Evolutionary conservation across 2,888 invertebrate genomes (phyloP), one percentile per base, ranked within the genome.

Genomic region (Cataglyphis livida): DNA sequence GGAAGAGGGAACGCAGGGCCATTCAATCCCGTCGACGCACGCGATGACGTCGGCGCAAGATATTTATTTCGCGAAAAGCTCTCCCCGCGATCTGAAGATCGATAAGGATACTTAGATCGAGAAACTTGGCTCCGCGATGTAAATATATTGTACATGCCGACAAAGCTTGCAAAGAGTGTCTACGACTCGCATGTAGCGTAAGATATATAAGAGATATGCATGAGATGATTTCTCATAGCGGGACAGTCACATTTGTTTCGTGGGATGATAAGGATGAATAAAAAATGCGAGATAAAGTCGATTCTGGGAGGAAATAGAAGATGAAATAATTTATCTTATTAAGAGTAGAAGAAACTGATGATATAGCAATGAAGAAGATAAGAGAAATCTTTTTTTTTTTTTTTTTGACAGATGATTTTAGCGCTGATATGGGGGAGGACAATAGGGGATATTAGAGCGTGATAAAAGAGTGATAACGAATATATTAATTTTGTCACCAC

Each of bases 21-120:
- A 78, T 78, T 78, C 78, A 78, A 78, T 78, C 57, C 41, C 51
- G 75, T 18, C 38, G 38, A 44, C 68, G 57, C 41, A 44, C 41
- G 44, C 70, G 57, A 59, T 32, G 57, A 79, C 44, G 59, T 41
- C 57, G 32, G 41, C 44, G 44, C 71, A 35, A 79, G 70, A 79
- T 79, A 79, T 70, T 70, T 79, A 79, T 79, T 79, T 70, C 59
- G 44, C 59, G 25, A 21, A 79, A 61, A 79, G 71, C 59, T n/a
- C 41, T 70, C 21, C 7, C 44, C 28, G n/a, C 35, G 3, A 12
- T 41, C 21, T 12, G 71, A 70, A 70, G 70, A 79, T 70, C 61
- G 70, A 70, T 79, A 70, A 79, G 57, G 57, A 2, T 35, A 35
- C 7, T 6, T 51, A 10, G 71, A 68, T 78, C 78, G 59, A 79